Evolutionary conservation across 37 sponge, comb jelly and placozoan genomes (phyloP).

Genomic region (Petrosia ficiformis): DNA sequence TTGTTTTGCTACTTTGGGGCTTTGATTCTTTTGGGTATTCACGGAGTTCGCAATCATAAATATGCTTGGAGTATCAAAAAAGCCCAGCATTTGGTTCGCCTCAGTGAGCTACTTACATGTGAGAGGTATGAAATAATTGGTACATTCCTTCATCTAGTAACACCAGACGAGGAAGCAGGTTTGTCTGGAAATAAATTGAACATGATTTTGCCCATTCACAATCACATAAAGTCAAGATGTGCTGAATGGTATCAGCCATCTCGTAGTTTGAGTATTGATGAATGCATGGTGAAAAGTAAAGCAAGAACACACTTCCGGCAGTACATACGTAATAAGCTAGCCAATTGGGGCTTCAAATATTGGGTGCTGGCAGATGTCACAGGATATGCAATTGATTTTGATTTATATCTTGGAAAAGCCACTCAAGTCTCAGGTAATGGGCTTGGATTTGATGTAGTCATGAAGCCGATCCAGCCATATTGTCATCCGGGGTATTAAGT

Average conservation of each 20-base stretch:
- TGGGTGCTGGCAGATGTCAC: conserved; percentile 23
- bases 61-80: conserved; percentile 6
- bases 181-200: conserved; percentile 3
- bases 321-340: conserved; percentile 37
- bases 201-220: conserved; percentile 14
- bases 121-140: conserved; percentile 15
- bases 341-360: conserved; percentile 30
- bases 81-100: conserved; percentile 4
- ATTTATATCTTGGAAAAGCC: neutral
- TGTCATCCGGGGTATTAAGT: conserved; percentile 29
- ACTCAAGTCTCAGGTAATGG: neutral
- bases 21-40: conserved; percentile 14
- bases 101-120: conserved; percentile 6
- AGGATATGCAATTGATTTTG: conserved; percentile 39
- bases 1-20: neutral
- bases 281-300: conserved; percentile 36
- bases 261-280: conserved; percentile 18
- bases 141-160: conserved; percentile 27
- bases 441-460: conserved; percentile 19
- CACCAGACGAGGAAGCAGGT: conserved; percentile 2
- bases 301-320: conserved; percentile 14
- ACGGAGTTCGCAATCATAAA: neutral
- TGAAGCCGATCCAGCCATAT: neutral
- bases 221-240: conserved; percentile 5
- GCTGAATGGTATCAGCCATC: neutral